A percentile compares a stretch with the other conserved stretches of the same genome.
Conservation (phyloP, 2,888 invertebrate genomes). For the Achlya flavicornis region DNA sequence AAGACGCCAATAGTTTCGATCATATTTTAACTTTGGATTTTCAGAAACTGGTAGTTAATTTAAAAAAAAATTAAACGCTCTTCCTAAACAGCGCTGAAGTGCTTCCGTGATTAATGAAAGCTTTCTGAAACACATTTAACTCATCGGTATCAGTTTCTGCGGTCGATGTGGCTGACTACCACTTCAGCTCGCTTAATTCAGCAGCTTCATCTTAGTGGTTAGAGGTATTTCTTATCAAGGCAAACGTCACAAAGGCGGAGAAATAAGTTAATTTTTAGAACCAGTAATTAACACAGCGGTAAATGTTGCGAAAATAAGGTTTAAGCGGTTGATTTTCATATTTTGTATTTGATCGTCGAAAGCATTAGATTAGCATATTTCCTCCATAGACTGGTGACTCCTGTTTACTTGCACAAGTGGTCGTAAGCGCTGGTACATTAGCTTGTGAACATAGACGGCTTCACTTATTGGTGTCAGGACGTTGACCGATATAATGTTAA, state of each 20-base stretch:
- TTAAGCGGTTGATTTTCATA: neutral
- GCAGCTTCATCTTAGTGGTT: neutral
- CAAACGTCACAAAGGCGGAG: neutral
- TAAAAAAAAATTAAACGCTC: neutral
- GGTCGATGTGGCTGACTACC: neutral
- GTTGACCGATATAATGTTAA: neutral
- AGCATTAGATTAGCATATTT: constrained; percentile 21
- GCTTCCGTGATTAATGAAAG: constrained; percentile 1
- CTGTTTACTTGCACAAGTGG: constrained; percentile 12
- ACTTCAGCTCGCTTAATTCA: neutral
- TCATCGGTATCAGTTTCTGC: constrained; percentile 3
- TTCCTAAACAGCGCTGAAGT: neutral
- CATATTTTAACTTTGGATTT: no score
- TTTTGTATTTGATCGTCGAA: neutral
- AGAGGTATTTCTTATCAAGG: neutral
- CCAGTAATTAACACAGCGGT: neutral
- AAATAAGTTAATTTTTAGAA: neutral
- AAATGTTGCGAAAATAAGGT: constrained; percentile 2
- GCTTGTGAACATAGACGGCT: constrained; percentile 4
- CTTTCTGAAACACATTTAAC: constrained; percentile 2
- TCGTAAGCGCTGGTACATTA: constrained; percentile 17
- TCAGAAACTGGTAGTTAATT: no score
- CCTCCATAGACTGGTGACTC: constrained; percentile 2
- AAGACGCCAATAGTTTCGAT: no score
- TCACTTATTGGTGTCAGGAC: neutral